Base-by-base conservation (phyloP, 2,797 vertebrate species). In the Coreius guichenoti region DNA sequence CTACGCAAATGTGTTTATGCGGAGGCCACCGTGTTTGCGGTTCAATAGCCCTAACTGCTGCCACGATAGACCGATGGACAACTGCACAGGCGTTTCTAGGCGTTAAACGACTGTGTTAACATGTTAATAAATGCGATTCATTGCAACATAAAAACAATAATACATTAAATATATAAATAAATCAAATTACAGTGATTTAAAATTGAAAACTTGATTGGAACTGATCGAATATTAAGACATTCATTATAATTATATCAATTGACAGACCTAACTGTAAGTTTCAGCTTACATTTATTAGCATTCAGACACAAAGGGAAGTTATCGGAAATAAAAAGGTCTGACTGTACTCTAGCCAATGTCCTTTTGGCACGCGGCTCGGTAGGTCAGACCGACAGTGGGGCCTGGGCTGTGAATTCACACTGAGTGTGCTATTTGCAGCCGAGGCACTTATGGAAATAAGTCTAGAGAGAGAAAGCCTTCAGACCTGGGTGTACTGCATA, bases 371-470 rank as follows among this genome's bases (percentile, higher is more conserved):
- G 8, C 51, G 51, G 45, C 74, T 77, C n/a, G 8, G 43, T 63
- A 65, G 56, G 77, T 74, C 77, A 80, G 68, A 80, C 51, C 31
- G 33, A 36, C 26, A 26, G 80, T 69, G 81, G 49, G 78, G 82
- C n/a, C 70, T 43, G 58, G 47, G 68, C 54, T 78, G 86, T 79
- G 76, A 80, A 72, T 81, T 88, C 78, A 84, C 65, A 80, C 80
- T 68, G 84, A 72, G 80, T 87, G 85, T 86, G 87, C 88, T 87
- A 89, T 85, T 90, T 89, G 84, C 86, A 81, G 89, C 39, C 54
- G 21, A 84, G 81, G 87, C 88, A 81, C 88, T 89, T 91, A 89
- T 88, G 88, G 83, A 90, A 89, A 91, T 89, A 83, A 86, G 86
- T 69, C 87, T 84, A 85, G 79, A 88, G 78, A 83, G 76, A 86